Evolutionary conservation across 2,113 vertebrate genomes (phyloP).

Genomic region (Ceratotherium simum): DNA sequence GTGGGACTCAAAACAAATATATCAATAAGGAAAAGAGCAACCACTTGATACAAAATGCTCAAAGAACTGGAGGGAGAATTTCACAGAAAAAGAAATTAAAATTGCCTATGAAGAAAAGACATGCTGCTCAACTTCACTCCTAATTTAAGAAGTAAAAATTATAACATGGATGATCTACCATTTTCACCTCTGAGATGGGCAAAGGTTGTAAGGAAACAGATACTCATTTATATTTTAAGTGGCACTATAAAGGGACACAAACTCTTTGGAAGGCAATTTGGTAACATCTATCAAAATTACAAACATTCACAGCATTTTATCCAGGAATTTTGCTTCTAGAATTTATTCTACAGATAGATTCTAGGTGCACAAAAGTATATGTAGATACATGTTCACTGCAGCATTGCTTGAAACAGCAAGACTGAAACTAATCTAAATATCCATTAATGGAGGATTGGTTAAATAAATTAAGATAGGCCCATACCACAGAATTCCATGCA

Average conservation of each 20-base stretch:
- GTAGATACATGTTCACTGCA: neutral
- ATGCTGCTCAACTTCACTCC: neutral
- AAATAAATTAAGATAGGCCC: neutral
- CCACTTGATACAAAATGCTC: neutral
- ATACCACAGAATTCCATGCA: neutral
- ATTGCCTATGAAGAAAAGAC: neutral
- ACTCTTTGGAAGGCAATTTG: neutral
- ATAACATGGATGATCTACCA: neutral
- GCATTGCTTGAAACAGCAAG: neutral
- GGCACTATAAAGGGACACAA: neutral
- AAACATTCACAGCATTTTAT: neutral
- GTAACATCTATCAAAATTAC: neutral
- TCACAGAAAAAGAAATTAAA: conserved; percentile 35
- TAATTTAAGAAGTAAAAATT: conserved; percentile 4
- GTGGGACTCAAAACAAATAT: neutral
- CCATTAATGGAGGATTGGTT: neutral
- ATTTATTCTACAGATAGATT: neutral
- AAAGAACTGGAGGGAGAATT: neutral
- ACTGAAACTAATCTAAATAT: neutral
- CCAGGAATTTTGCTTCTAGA: neutral
- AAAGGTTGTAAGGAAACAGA: neutral
- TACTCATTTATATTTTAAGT: neutral
- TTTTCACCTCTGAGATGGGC: neutral
- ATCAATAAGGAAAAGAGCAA: conserved; percentile 37
- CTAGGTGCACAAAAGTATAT: neutral